Evolutionary conservation across 1,140 invertebrate genomes (phyloP).

Genomic region (Hylaeus volcanicus): DNA sequence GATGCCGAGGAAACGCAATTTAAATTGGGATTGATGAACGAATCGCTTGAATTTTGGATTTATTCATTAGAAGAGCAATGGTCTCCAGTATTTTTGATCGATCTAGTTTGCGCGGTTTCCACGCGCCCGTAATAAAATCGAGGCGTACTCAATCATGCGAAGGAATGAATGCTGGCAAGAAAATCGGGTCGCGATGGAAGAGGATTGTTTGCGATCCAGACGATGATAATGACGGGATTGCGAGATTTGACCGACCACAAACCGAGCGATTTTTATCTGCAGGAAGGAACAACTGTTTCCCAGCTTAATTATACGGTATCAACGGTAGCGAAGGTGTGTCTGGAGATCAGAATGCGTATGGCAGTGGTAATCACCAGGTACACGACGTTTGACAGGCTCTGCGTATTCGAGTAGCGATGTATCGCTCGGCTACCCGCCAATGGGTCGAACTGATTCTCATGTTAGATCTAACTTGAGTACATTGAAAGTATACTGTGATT

Average conservation of each 20-base stretch:
- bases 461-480: constrained; percentile 1
- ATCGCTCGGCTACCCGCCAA: constrained; percentile 1
- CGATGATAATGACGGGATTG: constrained; percentile 3
- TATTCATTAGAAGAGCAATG: too few relatives aligned
- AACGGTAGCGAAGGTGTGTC: constrained; percentile 26
- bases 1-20: too few relatives aligned
- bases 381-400: constrained; percentile 3
- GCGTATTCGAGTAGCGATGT: constrained; percentile 43
- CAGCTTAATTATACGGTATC: constrained; percentile 49
- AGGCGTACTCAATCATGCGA: constrained; percentile 13
- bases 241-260: constrained; percentile 11
- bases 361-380: constrained; percentile 48
- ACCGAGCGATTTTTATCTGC: constrained; percentile 26
- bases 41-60: too few relatives aligned
- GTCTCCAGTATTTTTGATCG: background rate
- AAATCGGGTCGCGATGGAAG: constrained; percentile 41
- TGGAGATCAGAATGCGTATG: constrained; percentile 9
- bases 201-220: constrained; percentile 18
- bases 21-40: too few relatives aligned
- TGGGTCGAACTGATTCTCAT: background rate
- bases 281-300: constrained; percentile 13
- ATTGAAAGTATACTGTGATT: background rate
- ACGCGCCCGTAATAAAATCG: background rate
- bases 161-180: constrained; percentile 40
- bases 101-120: constrained; percentile 9